Percentiles rank a stretch among this genome's conserved stretches.
Evolutionary conservation across 2,797 vertebrate species (phyloP).

Genomic region (Champsocephalus esox): DNA sequence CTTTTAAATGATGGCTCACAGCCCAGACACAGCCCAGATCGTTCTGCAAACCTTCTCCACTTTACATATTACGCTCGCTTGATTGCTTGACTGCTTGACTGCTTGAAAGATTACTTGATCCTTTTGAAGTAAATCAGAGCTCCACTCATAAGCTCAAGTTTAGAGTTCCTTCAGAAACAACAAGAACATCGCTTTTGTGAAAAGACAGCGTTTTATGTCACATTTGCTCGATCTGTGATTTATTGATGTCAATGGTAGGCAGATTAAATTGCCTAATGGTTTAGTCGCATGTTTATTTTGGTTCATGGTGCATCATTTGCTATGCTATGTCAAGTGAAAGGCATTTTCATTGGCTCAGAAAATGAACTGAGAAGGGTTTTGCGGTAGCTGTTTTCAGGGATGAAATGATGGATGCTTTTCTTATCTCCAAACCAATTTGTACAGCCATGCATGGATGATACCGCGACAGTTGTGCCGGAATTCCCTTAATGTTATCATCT

Average conservation of each 20-base stretch:
- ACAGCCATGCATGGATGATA: slow-evolving; percentile 47
- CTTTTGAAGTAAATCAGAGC: slow-evolving; percentile 38
- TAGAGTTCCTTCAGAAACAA: slow-evolving; percentile 22
- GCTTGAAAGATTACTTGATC: slow-evolving; percentile 63
- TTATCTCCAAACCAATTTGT: slow-evolving; percentile 65
- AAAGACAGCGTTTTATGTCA: slow-evolving; percentile 34
- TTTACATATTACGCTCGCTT: slow-evolving; percentile 50
- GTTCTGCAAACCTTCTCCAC: slow-evolving; percentile 42
- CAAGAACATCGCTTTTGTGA: slow-evolving; percentile 22
- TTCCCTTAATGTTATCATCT: slow-evolving; percentile 49
- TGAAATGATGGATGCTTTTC: slow-evolving; percentile 65
- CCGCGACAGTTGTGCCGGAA: slow-evolving; percentile 28
- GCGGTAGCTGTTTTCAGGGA: slow-evolving; percentile 48
- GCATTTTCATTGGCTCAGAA: slow-evolving; percentile 71
- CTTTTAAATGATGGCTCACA: slow-evolving; percentile 58
- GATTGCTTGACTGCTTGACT: slow-evolving; percentile 56
- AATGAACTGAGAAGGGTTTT: slow-evolving; percentile 49
- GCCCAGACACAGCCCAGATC: slow-evolving; percentile 43
- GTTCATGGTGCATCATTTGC: slow-evolving; percentile 49
- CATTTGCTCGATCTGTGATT: slow-evolving; percentile 37
- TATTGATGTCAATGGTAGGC: slow-evolving; percentile 52
- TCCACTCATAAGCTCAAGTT: slow-evolving; percentile 15
- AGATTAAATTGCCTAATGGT: slow-evolving; percentile 68
- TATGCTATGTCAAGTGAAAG: slow-evolving; percentile 39
- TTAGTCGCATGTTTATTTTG: slow-evolving; percentile 65